Evolutionary conservation across 2,113 vertebrate genomes (phyloP).

Genomic region (Mirounga angustirostris): DNA sequence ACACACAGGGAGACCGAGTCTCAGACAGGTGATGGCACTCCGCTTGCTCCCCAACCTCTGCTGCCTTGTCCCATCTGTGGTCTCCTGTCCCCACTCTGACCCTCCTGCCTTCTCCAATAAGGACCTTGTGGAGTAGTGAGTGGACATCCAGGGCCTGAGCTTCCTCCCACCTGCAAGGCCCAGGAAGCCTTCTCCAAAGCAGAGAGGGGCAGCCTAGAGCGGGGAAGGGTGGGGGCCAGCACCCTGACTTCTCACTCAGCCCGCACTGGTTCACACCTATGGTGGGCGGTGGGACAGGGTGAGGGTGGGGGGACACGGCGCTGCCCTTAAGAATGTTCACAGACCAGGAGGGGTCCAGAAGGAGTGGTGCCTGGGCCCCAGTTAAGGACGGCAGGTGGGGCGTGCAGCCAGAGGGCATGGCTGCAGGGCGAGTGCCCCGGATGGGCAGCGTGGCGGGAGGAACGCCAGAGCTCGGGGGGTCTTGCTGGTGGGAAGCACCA

Average conservation of each 20-base stretch:
- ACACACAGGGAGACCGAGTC: background rate
- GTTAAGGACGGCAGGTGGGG: background rate
- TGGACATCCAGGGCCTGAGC: too few relatives aligned
- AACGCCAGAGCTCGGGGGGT: background rate
- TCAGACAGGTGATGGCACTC: too few relatives aligned
- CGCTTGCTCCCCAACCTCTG: background rate
- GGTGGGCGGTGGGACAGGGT: background rate
- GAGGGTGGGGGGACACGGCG: too few relatives aligned
- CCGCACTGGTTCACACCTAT: accelerated
- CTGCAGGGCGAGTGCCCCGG: background rate
- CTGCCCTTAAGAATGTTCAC: background rate
- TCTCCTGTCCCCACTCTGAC: background rate
- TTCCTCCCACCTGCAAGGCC: too few relatives aligned
- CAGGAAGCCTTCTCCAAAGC: background rate
- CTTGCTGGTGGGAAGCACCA: background rate
- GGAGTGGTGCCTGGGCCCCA: background rate
- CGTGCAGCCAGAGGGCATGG: background rate
- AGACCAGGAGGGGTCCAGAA: background rate
- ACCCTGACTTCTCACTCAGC: background rate
- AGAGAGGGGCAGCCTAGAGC: background rate
- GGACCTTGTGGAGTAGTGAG: background rate
- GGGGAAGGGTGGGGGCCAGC: background rate
- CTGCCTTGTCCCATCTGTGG: background rate
- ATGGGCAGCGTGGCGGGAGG: background rate
- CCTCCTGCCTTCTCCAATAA: accelerated